Percentiles rank a stretch among this genome's conserved stretches.
Conservation (phyloP, 1,140 invertebrate species). For the Leptinotarsa undecemlineata region DNA sequence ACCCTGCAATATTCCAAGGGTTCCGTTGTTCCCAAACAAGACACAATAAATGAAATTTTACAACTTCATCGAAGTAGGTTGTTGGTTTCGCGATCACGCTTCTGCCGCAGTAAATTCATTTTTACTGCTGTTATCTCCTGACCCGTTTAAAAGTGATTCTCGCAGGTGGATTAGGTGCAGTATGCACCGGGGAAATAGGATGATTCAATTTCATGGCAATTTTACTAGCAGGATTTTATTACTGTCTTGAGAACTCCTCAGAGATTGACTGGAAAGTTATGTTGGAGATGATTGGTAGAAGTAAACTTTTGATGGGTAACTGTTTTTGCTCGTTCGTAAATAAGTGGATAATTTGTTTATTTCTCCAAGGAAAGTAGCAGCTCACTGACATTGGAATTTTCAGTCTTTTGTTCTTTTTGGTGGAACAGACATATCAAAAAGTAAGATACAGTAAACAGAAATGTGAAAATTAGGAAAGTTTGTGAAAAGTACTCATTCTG, state of each 20-base stretch:
- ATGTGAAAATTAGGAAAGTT: no score
- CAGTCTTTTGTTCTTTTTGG: no score
- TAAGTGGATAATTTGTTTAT: no score
- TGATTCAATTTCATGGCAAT: constrained; percentile 5
- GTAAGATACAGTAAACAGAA: no score
- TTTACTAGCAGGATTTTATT: neutral
- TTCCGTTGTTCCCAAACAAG: no score
- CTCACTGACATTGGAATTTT: no score
- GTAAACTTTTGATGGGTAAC: neutral
- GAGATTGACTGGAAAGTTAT: neutral
- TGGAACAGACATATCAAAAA: no score
- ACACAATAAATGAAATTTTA: no score
- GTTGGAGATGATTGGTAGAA: neutral
- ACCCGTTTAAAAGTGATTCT: neutral
- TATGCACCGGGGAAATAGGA: neutral
- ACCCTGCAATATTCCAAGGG: no score
- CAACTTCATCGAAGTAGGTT: neutral
- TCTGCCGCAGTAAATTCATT: neutral
- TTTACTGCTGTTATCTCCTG: constrained; percentile 1
- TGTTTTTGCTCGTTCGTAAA: no score
- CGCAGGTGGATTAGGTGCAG: constrained; percentile 1
- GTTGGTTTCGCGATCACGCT: neutral
- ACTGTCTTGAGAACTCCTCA: neutral
- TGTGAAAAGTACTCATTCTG: no score
- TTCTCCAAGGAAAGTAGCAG: no score